Conservation (phyloP, 2,888 invertebrate genomes). For the Lasioglossum morio region DNA sequence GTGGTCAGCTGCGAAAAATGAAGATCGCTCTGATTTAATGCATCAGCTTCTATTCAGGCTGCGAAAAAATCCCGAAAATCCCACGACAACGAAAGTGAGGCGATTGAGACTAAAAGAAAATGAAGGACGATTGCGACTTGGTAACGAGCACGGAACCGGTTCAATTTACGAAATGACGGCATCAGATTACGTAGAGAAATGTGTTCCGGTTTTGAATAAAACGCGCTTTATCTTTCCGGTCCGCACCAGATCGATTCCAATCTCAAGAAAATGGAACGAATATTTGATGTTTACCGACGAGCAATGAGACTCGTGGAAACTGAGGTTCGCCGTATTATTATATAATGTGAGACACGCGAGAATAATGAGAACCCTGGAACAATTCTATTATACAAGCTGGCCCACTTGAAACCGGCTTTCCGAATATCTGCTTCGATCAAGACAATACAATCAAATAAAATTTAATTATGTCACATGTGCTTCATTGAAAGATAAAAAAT, state of each 20-base stretch:
- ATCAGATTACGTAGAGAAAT: constrained; percentile 12
- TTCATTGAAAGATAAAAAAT: too few relatives aligned
- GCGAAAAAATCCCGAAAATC: not conserved
- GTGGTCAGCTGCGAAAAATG: not conserved
- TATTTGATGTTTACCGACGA: constrained; percentile 2
- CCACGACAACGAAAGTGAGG: not conserved
- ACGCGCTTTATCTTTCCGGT: constrained; percentile 13
- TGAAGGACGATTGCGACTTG: constrained; percentile 2
- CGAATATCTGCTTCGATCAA: not conserved
- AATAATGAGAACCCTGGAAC: not conserved
- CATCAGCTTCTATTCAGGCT: too few relatives aligned
- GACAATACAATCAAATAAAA: not conserved
- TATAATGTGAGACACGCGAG: not conserved
- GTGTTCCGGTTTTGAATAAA: constrained; percentile 16
- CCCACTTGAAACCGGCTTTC: not conserved
- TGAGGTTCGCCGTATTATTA: not conserved
- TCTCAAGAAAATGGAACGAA: constrained; percentile 17
- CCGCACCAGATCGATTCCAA: constrained; percentile 12
- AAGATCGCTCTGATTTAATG: not conserved
- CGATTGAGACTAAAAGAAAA: not conserved
- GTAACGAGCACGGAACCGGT: constrained; percentile 2
- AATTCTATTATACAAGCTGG: not conserved
- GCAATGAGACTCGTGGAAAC: not conserved
- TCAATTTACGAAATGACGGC: constrained; percentile 14
- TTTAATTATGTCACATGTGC: too few relatives aligned